These are phyloP conservation scores for Mya arenaria DNA, from an alignment of 1,140 invertebrate genomes.

Conservation along the genomic window DNA sequence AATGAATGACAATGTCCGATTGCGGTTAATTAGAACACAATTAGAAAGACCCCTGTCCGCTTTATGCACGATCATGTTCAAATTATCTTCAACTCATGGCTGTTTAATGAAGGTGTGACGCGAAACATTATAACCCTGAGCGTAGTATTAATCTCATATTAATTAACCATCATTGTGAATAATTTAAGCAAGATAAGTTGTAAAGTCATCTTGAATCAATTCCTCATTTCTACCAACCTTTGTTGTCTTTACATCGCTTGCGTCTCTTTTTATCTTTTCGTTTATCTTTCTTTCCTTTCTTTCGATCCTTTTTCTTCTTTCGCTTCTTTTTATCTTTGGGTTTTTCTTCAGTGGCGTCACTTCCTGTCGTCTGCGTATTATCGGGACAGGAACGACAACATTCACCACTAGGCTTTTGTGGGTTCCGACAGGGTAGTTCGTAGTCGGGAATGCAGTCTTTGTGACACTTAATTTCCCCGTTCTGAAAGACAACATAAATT, in stretches of 20 bases:
- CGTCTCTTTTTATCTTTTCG: not conserved
- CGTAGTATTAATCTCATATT: too few relatives aligned
- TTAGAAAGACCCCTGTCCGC: too few relatives aligned
- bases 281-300: not conserved
- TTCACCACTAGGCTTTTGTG: constrained; percentile 31
- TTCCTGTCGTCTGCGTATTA: not conserved
- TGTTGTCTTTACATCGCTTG: constrained; percentile 31
- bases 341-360: constrained; percentile 1
- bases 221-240: constrained; percentile 14
- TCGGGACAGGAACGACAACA: constrained; percentile 45
- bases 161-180: too few relatives aligned
- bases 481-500: constrained; percentile 19
- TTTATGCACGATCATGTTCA: too few relatives aligned
- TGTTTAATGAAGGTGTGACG: too few relatives aligned
- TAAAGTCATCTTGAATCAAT: not conserved
- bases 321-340: not conserved
- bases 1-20: too few relatives aligned
- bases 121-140: too few relatives aligned
- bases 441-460: constrained; percentile 49
- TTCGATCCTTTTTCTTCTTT: constrained; percentile 15
- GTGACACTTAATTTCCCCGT: constrained; percentile 48
- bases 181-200: not conserved
- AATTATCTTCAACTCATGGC: too few relatives aligned
- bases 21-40: too few relatives aligned
- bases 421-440: constrained; percentile 41